Evolutionary conservation across 2,888 invertebrate species (phyloP).

Genomic region (Tetanocera ferruginea): DNA sequence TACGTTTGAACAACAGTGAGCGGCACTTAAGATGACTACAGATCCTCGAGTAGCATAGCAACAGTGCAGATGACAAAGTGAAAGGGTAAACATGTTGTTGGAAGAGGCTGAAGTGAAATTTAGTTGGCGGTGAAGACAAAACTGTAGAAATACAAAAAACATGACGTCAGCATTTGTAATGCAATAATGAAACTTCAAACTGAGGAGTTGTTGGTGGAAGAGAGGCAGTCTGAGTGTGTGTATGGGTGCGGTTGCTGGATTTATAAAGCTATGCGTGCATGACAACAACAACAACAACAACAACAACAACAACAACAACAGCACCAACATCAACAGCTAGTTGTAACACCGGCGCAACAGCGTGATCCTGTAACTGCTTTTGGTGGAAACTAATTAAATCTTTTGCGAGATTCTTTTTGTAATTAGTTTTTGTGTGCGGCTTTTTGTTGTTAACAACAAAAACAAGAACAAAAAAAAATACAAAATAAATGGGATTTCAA

Average conservation of each 20-base stretch:
- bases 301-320: background rate
- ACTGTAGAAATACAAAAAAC: too few species aligned
- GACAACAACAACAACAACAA: background rate
- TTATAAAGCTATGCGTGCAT: background rate
- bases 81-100: background rate
- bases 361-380: constrained; percentile 8
- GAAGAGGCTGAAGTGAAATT: background rate
- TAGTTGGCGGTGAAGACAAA: background rate
- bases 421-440: constrained; percentile 25
- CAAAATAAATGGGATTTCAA: background rate
- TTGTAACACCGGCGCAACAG: background rate
- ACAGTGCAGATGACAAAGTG: background rate
- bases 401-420: constrained; percentile 29
- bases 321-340: background rate
- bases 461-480: background rate
- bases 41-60: background rate
- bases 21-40: constrained; percentile 5
- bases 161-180: too few species aligned
- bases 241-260: background rate
- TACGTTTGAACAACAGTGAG: background rate
- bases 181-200: too few species aligned
- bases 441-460: background rate
- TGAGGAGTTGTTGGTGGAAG: too few species aligned
- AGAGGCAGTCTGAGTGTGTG: too few species aligned
- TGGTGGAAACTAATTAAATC: constrained; percentile 33